Percentiles rank a stretch among this genome's conserved stretches.
phyloP scores from a whole-genome alignment of 53 echinoderm and acorn worm species.

The Pentamera pediparva region DNA sequence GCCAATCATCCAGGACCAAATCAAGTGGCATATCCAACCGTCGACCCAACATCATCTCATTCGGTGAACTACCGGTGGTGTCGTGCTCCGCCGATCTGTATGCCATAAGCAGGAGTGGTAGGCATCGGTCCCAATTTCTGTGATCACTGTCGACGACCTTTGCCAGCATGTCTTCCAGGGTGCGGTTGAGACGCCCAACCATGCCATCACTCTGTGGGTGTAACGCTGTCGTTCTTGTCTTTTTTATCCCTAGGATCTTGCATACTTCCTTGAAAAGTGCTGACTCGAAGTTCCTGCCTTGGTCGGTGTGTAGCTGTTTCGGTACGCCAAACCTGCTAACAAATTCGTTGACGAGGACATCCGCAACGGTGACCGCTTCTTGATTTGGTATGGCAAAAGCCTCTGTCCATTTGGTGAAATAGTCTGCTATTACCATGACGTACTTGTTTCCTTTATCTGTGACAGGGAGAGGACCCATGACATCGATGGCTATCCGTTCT shows the following conservation, averaged over 20 bases:
- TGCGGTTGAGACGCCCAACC: conserved; percentile 28
- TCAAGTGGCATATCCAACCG: conserved; percentile 37
- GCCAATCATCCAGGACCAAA: not conserved
- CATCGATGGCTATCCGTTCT: conserved; percentile 37
- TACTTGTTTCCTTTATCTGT: conserved; percentile 13
- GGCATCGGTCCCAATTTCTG: conserved; percentile 31
- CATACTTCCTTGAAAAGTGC: conserved; percentile 21
- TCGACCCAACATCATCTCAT: conserved; percentile 46
- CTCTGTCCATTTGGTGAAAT: conserved; percentile 45
- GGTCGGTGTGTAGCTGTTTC: conserved; percentile 38
- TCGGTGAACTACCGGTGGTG: conserved; percentile 31
- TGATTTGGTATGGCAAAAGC: conserved; percentile 29
- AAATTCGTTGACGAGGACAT: conserved; percentile 34
- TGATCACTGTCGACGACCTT: conserved; percentile 32
- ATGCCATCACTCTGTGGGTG: conserved; percentile 38
- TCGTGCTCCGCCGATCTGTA: conserved; percentile 37
- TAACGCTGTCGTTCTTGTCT: conserved; percentile 34
- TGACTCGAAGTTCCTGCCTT: conserved; percentile 39
- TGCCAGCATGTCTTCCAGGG: conserved; percentile 35
- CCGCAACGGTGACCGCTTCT: conserved; percentile 39
- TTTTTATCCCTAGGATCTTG: conserved; percentile 22
- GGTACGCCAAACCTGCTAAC: conserved; percentile 34
- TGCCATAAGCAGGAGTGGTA: conserved; percentile 35
- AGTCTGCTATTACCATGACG: conserved; percentile 39
- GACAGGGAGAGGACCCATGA: conserved; percentile 33